phyloP scores from a whole-genome alignment of 1,140 invertebrate genomes.

The Penaeus vannamei region DNA sequence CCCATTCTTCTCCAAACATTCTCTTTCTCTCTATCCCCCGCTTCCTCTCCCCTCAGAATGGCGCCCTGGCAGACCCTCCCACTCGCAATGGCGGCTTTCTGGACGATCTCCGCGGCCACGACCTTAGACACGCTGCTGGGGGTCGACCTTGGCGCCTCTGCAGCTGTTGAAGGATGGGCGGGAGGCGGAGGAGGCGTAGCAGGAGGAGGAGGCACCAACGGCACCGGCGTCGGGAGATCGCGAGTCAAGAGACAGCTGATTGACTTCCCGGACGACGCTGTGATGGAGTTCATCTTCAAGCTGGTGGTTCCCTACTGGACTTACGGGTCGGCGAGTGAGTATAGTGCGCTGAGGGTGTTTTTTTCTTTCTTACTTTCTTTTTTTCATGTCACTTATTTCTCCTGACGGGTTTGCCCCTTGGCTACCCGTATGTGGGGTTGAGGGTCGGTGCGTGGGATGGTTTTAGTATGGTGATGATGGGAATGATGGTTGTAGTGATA shows the following conservation, averaged over 20 bases:
- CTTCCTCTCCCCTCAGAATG: neutral
- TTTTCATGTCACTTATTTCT: neutral
- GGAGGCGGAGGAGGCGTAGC: neutral
- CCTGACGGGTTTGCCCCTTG: no score
- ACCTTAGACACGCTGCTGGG: neutral
- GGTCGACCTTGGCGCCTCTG: neutral
- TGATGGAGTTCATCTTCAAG: conserved; percentile 47
- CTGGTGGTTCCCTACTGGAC: conserved; percentile 52
- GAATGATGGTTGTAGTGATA: no score
- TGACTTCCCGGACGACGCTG: conserved; percentile 35
- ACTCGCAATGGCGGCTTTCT: neutral
- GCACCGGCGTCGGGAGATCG: neutral
- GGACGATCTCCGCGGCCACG: neutral
- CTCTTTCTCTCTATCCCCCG: no score
- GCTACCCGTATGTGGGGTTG: no score
- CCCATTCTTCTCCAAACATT: no score
- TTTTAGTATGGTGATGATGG: no score
- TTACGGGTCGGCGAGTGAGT: conserved; percentile 41
- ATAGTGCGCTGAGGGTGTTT: neutral
- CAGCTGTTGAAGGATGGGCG: neutral
- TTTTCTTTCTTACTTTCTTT: conserved; percentile 5
- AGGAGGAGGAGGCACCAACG: neutral
- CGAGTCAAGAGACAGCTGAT: conserved; percentile 39
- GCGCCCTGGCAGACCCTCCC: neutral
- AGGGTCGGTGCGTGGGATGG: no score